A percentile compares a stretch with the other conserved stretches of the same genome.
Conservation (phyloP, 1,140 invertebrate species). For the Dryas iulia region DNA sequence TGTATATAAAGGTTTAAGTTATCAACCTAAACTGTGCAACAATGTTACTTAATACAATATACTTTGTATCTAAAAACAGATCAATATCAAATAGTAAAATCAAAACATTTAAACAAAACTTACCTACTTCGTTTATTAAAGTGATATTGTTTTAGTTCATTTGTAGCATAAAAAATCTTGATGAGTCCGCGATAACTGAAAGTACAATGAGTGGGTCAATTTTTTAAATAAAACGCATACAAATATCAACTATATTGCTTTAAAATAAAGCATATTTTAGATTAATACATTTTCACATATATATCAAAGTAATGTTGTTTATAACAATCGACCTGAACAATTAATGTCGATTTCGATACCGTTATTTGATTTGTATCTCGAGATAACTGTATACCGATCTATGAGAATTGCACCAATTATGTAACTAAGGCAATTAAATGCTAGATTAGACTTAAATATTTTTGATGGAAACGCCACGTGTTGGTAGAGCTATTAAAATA, state of each 20-base stretch:
- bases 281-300: conserved; percentile 6
- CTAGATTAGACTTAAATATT: conserved; percentile 6
- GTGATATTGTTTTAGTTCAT: conserved; percentile 9
- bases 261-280: conserved; percentile 20
- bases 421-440: conserved; percentile 36
- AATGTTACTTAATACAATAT: not conserved
- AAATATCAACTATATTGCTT: not conserved
- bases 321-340: conserved; percentile 54
- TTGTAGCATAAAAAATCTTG: conserved; percentile 40
- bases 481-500: not conserved
- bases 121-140: not conserved
- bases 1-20: too few species aligned
- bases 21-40: not conserved
- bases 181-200: conserved; percentile 35
- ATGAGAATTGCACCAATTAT: conserved; percentile 59
- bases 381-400: conserved; percentile 47
- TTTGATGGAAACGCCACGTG: not conserved
- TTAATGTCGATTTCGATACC: conserved; percentile 61
- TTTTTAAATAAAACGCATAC: not conserved
- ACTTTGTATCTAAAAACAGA: not conserved
- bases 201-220: conserved; percentile 19
- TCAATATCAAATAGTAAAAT: not conserved
- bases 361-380: conserved; percentile 58
- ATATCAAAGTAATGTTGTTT: conserved; percentile 27
- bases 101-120: not conserved